A percentile compares a stretch with the other conserved stretches of the same genome.
Conservation (phyloP, 1,140 invertebrate species). For the Lepidostoma basale region DNA sequence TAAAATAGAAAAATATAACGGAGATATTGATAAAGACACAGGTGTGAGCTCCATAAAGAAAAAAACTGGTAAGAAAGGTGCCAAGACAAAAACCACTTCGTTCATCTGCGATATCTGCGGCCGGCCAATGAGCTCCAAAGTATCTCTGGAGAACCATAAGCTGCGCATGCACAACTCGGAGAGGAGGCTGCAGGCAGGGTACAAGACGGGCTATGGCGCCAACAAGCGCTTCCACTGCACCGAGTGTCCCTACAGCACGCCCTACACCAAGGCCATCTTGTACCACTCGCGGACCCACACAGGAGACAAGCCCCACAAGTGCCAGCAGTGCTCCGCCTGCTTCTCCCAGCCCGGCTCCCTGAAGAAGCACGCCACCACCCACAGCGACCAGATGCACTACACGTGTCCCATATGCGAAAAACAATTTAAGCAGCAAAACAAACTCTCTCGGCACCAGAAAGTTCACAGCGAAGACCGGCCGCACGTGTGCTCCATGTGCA, state of each 20-base stretch:
- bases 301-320: conserved; percentile 60
- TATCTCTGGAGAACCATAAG: conserved; percentile 26
- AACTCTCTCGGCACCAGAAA: conserved; percentile 53
- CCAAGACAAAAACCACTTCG: too few species aligned
- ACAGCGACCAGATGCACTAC: conserved; percentile 57
- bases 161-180: conserved; percentile 47
- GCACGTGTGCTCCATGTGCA: conserved; percentile 51
- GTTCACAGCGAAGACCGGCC: conserved; percentile 53
- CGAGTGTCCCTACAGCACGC: conserved; percentile 55
- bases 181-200: conserved; percentile 43
- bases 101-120: conserved; percentile 28
- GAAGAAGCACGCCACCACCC: conserved; percentile 57
- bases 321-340: conserved; percentile 63
- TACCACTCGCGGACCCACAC: conserved; percentile 61
- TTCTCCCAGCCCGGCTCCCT: conserved; percentile 63
- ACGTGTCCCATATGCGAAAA: conserved; percentile 68
- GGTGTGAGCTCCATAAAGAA: too few species aligned
- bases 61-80: too few species aligned
- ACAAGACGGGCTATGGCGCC: conserved; percentile 53
- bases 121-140: conserved; percentile 15
- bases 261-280: conserved; percentile 55
- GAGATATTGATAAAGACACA: too few species aligned
- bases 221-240: conserved; percentile 54
- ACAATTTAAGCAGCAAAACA: conserved; percentile 62
- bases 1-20: too few species aligned